phyloP scores from a whole-genome alignment of 2,797 vertebrate species.

The Lutjanus campechanus region DNA sequence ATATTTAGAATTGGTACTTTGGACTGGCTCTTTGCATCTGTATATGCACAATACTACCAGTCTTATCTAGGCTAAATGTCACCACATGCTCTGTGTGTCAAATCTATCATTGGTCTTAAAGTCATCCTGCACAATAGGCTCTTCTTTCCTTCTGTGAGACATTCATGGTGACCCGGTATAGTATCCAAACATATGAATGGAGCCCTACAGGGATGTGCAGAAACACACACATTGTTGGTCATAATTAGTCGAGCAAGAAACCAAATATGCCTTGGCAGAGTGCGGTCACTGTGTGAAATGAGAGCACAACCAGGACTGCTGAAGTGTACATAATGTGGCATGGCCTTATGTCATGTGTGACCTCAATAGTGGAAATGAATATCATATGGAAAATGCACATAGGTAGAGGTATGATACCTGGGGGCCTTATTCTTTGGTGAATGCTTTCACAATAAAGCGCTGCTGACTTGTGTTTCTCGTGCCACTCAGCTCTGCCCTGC shows the following conservation, averaged over 20 bases:
- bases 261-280: conserved; percentile 61
- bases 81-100: not conserved
- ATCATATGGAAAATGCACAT: conserved; percentile 42
- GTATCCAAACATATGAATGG: conserved; percentile 51
- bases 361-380: conserved; percentile 41
- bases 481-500: conserved; percentile 33
- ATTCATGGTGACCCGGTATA: conserved; percentile 30
- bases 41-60: not conserved
- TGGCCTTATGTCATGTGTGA: conserved; percentile 48
- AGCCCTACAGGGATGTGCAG: conserved; percentile 46
- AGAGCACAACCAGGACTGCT: conserved; percentile 31
- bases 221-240: conserved; percentile 48
- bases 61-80: conserved; percentile 12
- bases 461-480: conserved; percentile 50
- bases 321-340: conserved; percentile 37
- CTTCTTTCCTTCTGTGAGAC: conserved; percentile 53
- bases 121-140: conserved; percentile 45
- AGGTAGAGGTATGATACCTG: conserved; percentile 8
- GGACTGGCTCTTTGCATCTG: conserved; percentile 1
- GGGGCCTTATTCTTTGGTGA: conserved; percentile 28
- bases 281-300: conserved; percentile 34
- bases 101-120: conserved; percentile 6
- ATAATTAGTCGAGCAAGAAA: conserved; percentile 59
- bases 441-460: conserved; percentile 33
- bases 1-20: not conserved